phyloP scores from a whole-genome alignment of 2,888 invertebrate species.

The Tenthredo livida region DNA sequence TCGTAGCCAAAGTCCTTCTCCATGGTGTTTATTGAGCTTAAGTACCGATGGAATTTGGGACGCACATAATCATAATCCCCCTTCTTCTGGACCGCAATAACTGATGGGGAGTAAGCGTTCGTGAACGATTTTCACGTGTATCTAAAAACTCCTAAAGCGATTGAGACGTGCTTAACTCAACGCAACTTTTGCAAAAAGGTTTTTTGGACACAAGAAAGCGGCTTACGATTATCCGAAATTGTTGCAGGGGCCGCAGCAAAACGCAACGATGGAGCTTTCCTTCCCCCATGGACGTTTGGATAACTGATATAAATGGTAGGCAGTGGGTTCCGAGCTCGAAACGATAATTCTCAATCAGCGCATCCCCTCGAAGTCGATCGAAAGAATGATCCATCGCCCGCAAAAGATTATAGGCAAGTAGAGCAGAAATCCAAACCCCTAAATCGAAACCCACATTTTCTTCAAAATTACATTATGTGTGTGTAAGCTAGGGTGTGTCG shows the following conservation, averaged over 20 bases:
- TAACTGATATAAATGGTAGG: constrained; percentile 64
- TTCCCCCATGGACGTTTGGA: not conserved
- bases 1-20: not conserved
- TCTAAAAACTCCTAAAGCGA: not conserved
- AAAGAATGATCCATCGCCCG: constrained; percentile 55
- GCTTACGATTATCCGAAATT: not conserved
- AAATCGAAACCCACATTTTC: not conserved
- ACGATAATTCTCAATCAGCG: constrained; percentile 68
- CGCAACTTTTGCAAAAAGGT: not conserved
- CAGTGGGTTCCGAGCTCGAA: constrained; percentile 55
- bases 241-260: constrained; percentile 20
- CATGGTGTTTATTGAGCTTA: not conserved
- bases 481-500: not conserved
- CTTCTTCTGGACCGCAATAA: not conserved
- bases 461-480: not conserved
- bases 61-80: no score
- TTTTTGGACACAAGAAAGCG: not conserved
- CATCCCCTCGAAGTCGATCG: constrained; percentile 61
- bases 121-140: not conserved
- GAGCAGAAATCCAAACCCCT: not conserved
- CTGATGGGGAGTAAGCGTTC: not conserved
- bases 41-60: not conserved
- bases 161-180: not conserved
- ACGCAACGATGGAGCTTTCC: constrained; percentile 13
- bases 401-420: not conserved